Base-by-base conservation (phyloP, 2,888 invertebrate species). In the Napeogenes sylphis region DNA sequence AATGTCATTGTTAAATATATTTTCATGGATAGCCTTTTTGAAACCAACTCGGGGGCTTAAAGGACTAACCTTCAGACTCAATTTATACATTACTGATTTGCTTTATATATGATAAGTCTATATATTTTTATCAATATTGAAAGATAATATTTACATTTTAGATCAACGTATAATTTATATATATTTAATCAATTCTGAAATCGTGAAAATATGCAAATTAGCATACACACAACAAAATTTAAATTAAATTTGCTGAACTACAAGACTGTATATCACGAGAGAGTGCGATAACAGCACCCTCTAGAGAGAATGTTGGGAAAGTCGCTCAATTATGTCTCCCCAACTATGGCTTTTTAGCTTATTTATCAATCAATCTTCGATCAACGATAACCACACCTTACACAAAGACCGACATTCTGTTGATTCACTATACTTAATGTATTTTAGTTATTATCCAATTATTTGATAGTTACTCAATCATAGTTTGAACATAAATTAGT, bases 281-380 rank as follows among this genome's bases (percentile, higher is more conserved):
- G 76, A 73, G 72, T 70, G 73, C 81, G 81, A 81, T 82, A 84
- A 81, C 79, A 80, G 72, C 78, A 73, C 79, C 79, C 82, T 78
- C 71, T 74, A 69, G 69, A 74, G 74, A 75, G 74, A 77, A 81
- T 76, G 82, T 78, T 82, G 80, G 85, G 88, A 87, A 89, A 88
- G 84, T 85, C 79, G 82, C 87, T 84, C 87, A 90, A 90, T 90
- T 90, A 88, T 87, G 82, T 83, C 81, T 75, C 81, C 83, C 76
- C 66, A 63, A 73, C 73, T 76, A 76, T 71, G 71, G 82, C 87
- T 87, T 88, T 90, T 89, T 87, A 84, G 84, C 83, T 83, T 84
- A 82, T 84, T 88, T 89, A 89, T 85, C 87, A 85, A 87, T 85
- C 85, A 87, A 90, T 90, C 87, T 88, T 75, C 76, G 87, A 89